Conservation (phyloP, 1,140 invertebrate species). For the Asobara japonica region DNA sequence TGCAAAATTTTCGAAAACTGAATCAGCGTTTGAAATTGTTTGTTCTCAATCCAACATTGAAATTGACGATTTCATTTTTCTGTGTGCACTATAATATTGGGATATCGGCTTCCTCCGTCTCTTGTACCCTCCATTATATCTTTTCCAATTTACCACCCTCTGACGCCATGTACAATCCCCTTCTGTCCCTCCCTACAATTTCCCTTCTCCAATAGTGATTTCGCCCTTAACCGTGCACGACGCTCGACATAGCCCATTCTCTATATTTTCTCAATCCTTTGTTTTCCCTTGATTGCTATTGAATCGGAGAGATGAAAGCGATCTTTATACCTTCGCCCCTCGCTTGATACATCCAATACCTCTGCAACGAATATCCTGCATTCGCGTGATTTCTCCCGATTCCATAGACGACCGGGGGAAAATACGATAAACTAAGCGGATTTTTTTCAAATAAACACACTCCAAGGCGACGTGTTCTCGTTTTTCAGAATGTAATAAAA, state of each 20-base stretch:
- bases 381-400: not conserved
- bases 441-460: not conserved
- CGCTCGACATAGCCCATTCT: not conserved
- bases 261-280: conserved; percentile 33
- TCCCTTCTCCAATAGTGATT: not conserved
- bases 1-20: too few species aligned
- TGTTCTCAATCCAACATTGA: too few species aligned
- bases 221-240: conserved; percentile 2
- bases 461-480: not conserved
- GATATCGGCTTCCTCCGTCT: not conserved
- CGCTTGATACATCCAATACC: not conserved
- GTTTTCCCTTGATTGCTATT: conserved; percentile 47
- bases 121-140: not conserved
- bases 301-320: conserved; percentile 41
- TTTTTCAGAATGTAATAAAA: conserved; percentile 54
- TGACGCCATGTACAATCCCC: not conserved
- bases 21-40: too few species aligned
- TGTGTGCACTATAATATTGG: too few species aligned
- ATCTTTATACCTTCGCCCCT: conserved; percentile 42
- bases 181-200: not conserved
- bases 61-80: too few species aligned
- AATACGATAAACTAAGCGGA: not conserved
- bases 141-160: not conserved
- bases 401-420: not conserved
- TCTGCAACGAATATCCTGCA: not conserved